A percentile compares a stretch with the other conserved stretches of the same genome.
Evolutionary conservation across 2,888 invertebrate species (phyloP).

Genomic region (Argyresthia goedartella): DNA sequence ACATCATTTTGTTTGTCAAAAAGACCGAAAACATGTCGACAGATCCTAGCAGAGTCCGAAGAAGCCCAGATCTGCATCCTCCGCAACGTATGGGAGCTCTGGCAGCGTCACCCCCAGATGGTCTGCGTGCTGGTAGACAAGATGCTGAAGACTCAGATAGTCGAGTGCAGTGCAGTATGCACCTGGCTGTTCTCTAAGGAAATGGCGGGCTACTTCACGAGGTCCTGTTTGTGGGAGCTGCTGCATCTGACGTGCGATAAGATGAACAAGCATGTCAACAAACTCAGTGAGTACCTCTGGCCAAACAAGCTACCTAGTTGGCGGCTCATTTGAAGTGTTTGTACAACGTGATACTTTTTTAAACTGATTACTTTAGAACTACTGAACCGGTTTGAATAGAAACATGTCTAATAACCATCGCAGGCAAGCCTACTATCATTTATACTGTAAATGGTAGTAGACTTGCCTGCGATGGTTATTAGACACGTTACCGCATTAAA

Average conservation of each 20-base stretch:
- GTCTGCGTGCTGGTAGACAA: constrained; percentile 96
- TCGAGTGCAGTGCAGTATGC: constrained; percentile 96
- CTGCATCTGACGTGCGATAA: constrained; percentile 95
- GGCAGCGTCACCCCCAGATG: constrained; percentile 97
- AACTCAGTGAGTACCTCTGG: constrained; percentile 70
- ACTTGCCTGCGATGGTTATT: too few species aligned
- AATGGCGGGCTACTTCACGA: constrained; percentile 92
- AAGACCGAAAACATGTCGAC: constrained; percentile 16
- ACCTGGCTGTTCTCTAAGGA: constrained; percentile 98
- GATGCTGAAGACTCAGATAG: constrained; percentile 96
- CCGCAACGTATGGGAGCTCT: constrained; percentile 93
- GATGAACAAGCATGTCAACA: constrained; percentile 95
- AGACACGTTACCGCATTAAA: too few species aligned
- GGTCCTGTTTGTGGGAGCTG: constrained; percentile 96
- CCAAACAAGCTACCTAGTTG: constrained; percentile 68
- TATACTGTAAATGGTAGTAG: too few species aligned
- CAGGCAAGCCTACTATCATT: too few species aligned
- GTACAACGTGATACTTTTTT: too few species aligned
- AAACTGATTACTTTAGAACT: too few species aligned
- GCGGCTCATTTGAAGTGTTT: too few species aligned
- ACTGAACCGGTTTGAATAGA: too few species aligned
- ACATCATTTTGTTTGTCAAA: background rate
- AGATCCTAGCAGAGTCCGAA: constrained; percentile 92
- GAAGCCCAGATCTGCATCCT: constrained; percentile 96
- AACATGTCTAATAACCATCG: too few species aligned